Percentiles rank a stretch among this genome's conserved stretches.
Evolutionary conservation across 1,140 invertebrate species (phyloP).

Genomic region (Nomia melanderi): DNA sequence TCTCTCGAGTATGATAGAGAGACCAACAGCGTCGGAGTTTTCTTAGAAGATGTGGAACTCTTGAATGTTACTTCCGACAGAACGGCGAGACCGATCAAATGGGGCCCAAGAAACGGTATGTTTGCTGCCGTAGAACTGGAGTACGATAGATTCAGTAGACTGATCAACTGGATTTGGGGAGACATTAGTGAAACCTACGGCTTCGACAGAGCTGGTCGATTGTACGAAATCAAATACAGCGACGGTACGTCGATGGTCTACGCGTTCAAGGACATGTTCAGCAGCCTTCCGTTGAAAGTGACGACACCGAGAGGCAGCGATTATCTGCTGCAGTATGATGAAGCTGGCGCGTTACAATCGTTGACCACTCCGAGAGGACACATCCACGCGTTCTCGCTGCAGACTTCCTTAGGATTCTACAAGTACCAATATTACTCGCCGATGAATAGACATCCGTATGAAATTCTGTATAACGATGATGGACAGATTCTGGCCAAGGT

Average conservation of each 20-base stretch:
- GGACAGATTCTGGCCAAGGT: conserved; percentile 93
- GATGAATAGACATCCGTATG: conserved; percentile 93
- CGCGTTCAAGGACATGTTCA: conserved; percentile 93
- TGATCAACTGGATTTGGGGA: conserved; percentile 96
- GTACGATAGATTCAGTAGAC: conserved; percentile 94
- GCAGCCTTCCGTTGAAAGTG: conserved; percentile 93
- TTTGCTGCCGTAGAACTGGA: conserved; percentile 94
- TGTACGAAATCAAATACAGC: conserved; percentile 93
- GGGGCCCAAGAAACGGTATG: conserved; percentile 91
- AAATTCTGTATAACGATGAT: conserved; percentile 94
- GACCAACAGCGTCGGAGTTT: conserved; percentile 92
- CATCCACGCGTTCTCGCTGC: conserved; percentile 94
- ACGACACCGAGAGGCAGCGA: conserved; percentile 95
- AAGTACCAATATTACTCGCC: conserved; percentile 96
- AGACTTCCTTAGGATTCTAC: conserved; percentile 95
- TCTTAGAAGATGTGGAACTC: conserved; percentile 94
- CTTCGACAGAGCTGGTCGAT: conserved; percentile 92
- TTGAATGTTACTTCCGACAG: conserved; percentile 96
- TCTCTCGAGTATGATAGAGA: conserved; percentile 96
- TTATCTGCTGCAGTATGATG: conserved; percentile 95
- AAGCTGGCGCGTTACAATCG: conserved; percentile 93
- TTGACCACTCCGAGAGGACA: conserved; percentile 95
- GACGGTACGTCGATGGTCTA: conserved; percentile 93
- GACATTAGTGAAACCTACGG: conserved; percentile 93
- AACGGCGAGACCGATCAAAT: conserved; percentile 93